Conservation (phyloP, 2,888 invertebrate genomes). For the Dynastes hyllus region DNA sequence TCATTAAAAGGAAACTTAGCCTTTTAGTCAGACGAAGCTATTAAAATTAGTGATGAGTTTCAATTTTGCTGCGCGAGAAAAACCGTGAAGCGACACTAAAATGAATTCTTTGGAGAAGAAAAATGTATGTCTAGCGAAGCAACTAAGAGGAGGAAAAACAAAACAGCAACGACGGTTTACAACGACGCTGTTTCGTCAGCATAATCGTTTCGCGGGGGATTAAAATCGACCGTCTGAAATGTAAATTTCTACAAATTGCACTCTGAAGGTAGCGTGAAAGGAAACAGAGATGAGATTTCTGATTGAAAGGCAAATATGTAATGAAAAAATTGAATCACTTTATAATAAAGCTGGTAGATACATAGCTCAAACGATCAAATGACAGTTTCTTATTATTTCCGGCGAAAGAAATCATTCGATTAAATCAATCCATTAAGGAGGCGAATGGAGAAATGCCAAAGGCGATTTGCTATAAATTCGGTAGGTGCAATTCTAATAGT, state of each 20-base stretch:
- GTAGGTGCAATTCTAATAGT: conserved; percentile 22
- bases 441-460: conserved; percentile 40
- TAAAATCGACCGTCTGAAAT: conserved; percentile 41
- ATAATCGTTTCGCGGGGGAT: conserved; percentile 43
- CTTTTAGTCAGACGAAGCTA: conserved; percentile 23
- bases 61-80: conserved; percentile 3
- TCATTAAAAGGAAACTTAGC: conserved; percentile 22
- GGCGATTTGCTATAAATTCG: conserved; percentile 23
- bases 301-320: conserved; percentile 28
- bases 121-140: conserved; percentile 20
- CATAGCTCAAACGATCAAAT: neutral
- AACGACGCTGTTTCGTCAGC: conserved; percentile 25
- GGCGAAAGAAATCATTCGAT: neutral
- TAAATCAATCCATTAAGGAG: conserved; percentile 29
- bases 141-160: conserved; percentile 2
- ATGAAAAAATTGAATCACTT: neutral
- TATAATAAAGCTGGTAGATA: neutral
- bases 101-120: neutral
- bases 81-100: neutral
- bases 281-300: conserved; percentile 14
- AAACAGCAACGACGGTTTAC: conserved; percentile 18
- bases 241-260: conserved; percentile 35
- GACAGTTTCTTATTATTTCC: conserved; percentile 12
- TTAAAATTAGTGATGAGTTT: conserved; percentile 43
- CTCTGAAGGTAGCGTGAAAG: conserved; percentile 14